Evolutionary conservation across 2,113 vertebrate species (phyloP).

Genomic region (Prietella phreatophila): DNA sequence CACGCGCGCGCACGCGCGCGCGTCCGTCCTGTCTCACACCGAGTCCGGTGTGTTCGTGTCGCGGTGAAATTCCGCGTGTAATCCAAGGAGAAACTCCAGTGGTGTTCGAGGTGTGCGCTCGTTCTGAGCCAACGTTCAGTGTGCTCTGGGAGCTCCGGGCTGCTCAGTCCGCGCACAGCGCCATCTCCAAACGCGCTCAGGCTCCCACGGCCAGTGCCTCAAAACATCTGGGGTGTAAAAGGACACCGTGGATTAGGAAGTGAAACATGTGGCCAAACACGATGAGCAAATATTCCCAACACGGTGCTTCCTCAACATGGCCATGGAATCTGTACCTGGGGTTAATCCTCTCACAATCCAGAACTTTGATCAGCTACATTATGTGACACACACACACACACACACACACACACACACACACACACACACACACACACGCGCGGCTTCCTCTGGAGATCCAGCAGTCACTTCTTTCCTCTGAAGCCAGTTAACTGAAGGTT

Average conservation of each 20-base stretch:
- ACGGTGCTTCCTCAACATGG: background rate
- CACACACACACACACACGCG: background rate
- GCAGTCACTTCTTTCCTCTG: background rate
- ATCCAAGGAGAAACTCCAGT: slow-evolving; percentile 44
- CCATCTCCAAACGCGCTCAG: slow-evolving; percentile 66
- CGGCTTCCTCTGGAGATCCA: background rate
- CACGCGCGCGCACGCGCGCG: background rate
- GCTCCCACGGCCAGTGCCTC: slow-evolving; percentile 17
- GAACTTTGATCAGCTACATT: background rate
- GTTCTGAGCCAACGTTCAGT: slow-evolving; percentile 64
- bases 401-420: background rate
- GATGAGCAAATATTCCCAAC: background rate
- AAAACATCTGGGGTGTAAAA: slow-evolving; percentile 37
- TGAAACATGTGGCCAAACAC: slow-evolving; percentile 17
- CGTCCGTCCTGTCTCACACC: slow-evolving; percentile 29
- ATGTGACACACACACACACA: background rate
- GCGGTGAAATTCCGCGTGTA: slow-evolving; percentile 49
- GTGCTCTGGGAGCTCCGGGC: slow-evolving; percentile 73
- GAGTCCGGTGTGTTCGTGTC: slow-evolving; percentile 46
- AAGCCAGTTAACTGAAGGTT: background rate
- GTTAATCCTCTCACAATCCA: too few species aligned
- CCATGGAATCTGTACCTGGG: background rate
- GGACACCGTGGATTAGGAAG: slow-evolving; percentile 29
- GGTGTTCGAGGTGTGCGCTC: slow-evolving; percentile 52
- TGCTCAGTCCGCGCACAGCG: slow-evolving; percentile 73